phyloP scores from a whole-genome alignment of 2,113 vertebrate genomes.

The Arothron firmamentum region DNA sequence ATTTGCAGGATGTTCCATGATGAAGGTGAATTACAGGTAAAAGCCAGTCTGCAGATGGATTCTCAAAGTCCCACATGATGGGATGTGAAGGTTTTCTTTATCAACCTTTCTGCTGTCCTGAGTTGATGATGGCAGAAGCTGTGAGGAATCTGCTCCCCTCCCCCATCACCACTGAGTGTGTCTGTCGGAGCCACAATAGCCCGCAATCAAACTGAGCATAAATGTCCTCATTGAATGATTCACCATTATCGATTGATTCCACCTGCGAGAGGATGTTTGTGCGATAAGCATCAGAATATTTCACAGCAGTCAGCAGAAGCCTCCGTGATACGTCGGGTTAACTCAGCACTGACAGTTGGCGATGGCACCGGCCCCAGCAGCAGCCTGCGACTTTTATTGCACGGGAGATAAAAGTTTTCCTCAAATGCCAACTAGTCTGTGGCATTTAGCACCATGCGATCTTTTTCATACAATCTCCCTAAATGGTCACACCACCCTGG shows the following conservation, averaged over 20 bases:
- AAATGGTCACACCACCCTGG: conserved; percentile 58
- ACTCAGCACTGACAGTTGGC: conserved; percentile 45
- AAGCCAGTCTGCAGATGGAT: too few relatives aligned
- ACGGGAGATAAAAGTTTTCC: conserved; percentile 70
- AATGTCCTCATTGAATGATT: too few relatives aligned
- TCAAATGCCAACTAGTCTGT: conserved; percentile 75
- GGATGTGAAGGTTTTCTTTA: not conserved
- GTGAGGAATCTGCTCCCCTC: not conserved
- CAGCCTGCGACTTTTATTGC: conserved; percentile 56
- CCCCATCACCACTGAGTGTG: too few relatives aligned
- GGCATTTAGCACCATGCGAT: conserved; percentile 70
- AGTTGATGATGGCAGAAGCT: not conserved
- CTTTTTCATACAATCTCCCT: conserved; percentile 60
- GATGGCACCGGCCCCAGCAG: conserved; percentile 28
- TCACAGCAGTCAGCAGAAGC: conserved; percentile 51
- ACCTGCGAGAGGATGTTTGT: conserved; percentile 19
- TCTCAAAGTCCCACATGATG: too few relatives aligned
- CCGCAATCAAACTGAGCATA: too few relatives aligned
- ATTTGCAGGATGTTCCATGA: too few relatives aligned
- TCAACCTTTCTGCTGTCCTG: not conserved
- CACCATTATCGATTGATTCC: conserved; percentile 14
- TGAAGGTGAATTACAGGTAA: too few relatives aligned
- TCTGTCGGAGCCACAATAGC: too few relatives aligned
- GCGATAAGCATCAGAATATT: conserved; percentile 64
- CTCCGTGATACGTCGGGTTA: conserved; percentile 51